Evolutionary conservation across 2,113 vertebrate genomes (phyloP).

Genomic region (Chinchilla lanigera): DNA sequence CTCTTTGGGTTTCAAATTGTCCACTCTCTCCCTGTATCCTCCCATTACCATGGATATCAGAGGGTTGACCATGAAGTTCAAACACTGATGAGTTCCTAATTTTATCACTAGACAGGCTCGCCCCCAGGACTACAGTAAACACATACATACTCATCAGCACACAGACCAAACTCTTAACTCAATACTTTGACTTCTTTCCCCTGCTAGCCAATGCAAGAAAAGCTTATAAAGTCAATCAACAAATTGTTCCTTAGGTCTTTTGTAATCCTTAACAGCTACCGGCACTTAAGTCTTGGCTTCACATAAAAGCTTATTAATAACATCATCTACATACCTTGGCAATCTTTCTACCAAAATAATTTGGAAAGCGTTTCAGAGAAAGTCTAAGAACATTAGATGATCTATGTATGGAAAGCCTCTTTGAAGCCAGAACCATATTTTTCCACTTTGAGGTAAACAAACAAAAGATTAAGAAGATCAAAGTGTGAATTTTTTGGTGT

Average conservation of each 20-base stretch:
- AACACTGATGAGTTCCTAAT: no score
- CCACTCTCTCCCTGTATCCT: no score
- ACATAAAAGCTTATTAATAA: neutral
- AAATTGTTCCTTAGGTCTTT: neutral
- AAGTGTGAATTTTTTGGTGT: fast-evolving
- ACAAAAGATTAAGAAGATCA: neutral
- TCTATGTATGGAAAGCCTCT: constrained; percentile 95
- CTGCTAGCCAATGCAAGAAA: no score
- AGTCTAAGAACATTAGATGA: constrained; percentile 95
- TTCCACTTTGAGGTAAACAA: constrained; percentile 91
- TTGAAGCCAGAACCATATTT: constrained; percentile 97
- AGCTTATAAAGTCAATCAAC: no score
- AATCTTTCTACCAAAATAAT: constrained; percentile 95
- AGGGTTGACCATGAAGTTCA: no score
- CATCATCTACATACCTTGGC: constrained; percentile 90
- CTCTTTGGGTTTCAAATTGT: no score
- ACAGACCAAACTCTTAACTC: no score
- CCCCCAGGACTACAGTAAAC: no score
- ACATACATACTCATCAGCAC: no score
- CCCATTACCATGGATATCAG: no score
- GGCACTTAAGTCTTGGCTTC: neutral
- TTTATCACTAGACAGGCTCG: no score
- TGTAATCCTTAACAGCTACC: neutral
- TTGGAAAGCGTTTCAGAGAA: constrained; percentile 96
- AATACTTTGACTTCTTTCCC: no score